Percentiles rank a stretch among this genome's conserved stretches.
phyloP scores from a whole-genome alignment of 2,888 invertebrate species.

The Nomada ferruginata region DNA sequence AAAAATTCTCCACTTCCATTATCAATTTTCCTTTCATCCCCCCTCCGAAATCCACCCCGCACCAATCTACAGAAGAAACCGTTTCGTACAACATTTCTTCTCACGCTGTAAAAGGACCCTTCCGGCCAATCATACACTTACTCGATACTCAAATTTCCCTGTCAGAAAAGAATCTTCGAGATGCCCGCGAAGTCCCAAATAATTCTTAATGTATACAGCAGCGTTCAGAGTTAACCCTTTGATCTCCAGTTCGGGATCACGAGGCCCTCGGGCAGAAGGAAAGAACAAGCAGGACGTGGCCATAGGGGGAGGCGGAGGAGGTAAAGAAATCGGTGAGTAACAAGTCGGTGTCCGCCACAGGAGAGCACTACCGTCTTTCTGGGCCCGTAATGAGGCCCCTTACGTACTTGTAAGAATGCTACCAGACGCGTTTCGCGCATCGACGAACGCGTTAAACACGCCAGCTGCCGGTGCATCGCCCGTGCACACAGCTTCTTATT shows the following conservation, averaged over 20 bases:
- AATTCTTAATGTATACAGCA: not conserved
- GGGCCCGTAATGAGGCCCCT: conserved; percentile 74
- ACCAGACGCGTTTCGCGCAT: conserved; percentile 79
- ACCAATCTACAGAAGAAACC: too few species aligned
- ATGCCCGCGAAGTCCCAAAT: not conserved
- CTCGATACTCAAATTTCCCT: not conserved
- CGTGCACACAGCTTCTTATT: conserved; percentile 52
- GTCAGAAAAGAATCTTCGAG: not conserved
- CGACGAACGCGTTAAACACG: conserved; percentile 75
- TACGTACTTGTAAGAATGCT: conserved; percentile 76
- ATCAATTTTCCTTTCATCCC: too few species aligned
- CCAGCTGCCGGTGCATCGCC: conserved; percentile 72
- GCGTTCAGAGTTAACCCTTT: conserved; percentile 8
- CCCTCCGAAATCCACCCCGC: too few species aligned
- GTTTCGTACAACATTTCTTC: too few species aligned
- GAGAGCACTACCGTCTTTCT: conserved; percentile 69
- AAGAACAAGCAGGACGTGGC: conserved; percentile 3
- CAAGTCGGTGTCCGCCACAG: conserved; percentile 31
- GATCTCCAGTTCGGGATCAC: conserved; percentile 15
- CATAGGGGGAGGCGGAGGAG: conserved; percentile 16
- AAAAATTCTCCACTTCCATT: too few species aligned
- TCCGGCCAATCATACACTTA: not conserved
- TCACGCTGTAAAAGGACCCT: too few species aligned
- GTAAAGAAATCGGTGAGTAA: conserved; percentile 47
- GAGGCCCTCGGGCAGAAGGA: conserved; percentile 18